Evolutionary conservation across 2,888 invertebrate genomes (phyloP).

Genomic region (Palloptera scutellata): DNA sequence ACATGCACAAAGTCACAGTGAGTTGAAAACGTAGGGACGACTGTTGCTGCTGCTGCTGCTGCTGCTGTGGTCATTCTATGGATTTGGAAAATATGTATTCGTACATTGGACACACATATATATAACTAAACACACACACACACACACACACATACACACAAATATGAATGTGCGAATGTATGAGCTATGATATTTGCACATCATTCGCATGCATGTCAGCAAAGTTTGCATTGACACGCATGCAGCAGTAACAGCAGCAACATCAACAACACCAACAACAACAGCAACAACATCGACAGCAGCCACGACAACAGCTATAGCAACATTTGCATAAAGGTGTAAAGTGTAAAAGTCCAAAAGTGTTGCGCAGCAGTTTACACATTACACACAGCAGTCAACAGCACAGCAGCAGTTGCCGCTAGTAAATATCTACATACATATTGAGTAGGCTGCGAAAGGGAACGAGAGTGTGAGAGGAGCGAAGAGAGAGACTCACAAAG

Average conservation of each 20-base stretch:
- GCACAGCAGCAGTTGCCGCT: neutral
- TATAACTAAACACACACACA: too few relatives aligned
- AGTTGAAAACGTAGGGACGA: neutral
- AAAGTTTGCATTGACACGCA: slow-evolving; percentile 59
- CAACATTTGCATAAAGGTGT: slow-evolving; percentile 62
- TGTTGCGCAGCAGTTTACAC: slow-evolving; percentile 29
- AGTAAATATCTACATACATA: too few relatives aligned
- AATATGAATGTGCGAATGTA: slow-evolving; percentile 17
- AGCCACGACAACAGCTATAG: slow-evolving; percentile 38
- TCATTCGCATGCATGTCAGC: slow-evolving; percentile 60
- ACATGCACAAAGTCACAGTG: too few relatives aligned
- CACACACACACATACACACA: neutral
- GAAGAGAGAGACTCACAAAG: too few relatives aligned
- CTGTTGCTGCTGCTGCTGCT: slow-evolving; percentile 9
- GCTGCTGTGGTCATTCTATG: neutral
- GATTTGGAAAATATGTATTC: slow-evolving; percentile 3
- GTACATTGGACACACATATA: neutral
- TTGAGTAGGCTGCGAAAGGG: too few relatives aligned
- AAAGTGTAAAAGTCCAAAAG: slow-evolving; percentile 48
- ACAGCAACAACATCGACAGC: slow-evolving; percentile 39
- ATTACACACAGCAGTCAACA: neutral
- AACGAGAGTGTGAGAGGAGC: too few relatives aligned
- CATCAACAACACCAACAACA: slow-evolving; percentile 41
- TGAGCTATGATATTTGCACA: slow-evolving; percentile 52
- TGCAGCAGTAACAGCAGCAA: slow-evolving; percentile 39